Percentiles rank a stretch among this genome's conserved stretches.
phyloP scores from a whole-genome alignment of 2,888 invertebrate genomes.

The Fissipunctia ypsillon region DNA sequence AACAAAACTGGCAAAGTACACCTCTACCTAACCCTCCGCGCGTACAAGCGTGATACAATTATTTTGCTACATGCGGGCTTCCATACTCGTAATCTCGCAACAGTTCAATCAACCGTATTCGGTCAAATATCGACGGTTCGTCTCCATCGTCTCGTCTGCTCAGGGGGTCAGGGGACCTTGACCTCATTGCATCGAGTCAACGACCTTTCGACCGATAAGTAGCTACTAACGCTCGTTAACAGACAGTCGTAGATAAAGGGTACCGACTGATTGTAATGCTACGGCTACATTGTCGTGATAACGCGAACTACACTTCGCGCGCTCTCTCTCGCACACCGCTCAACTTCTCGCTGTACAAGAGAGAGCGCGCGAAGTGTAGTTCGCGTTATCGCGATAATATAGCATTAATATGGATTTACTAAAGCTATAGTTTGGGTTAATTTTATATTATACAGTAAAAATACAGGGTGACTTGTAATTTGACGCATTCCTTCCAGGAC shows the following conservation, averaged over 20 bases:
- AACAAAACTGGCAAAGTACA: too few relatives aligned
- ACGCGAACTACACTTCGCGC: too few relatives aligned
- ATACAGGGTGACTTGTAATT: too few relatives aligned
- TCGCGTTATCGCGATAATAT: too few relatives aligned
- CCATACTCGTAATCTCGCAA: neutral
- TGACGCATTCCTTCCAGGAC: too few relatives aligned
- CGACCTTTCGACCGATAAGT: conserved; percentile 20
- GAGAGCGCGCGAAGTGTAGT: too few relatives aligned
- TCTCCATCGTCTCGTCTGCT: conserved; percentile 5
- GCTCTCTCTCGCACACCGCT: too few relatives aligned
- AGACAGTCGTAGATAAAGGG: neutral
- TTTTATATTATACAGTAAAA: too few relatives aligned
- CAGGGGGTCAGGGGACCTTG: conserved; percentile 25
- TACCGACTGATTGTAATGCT: conserved; percentile 33
- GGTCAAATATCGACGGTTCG: conserved; percentile 14
- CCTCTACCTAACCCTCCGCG: neutral
- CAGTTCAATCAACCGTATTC: neutral
- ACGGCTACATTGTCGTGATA: too few relatives aligned
- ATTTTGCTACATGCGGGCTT: neutral
- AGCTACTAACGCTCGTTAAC: neutral
- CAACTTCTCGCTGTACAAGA: too few relatives aligned
- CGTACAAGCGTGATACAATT: neutral
- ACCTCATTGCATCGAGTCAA: conserved; percentile 30
- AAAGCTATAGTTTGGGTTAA: too few relatives aligned
- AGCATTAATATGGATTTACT: too few relatives aligned